Percentiles rank a stretch among this genome's conserved stretches.
Conservation (phyloP, 2,113 vertebrate genomes). For the Nannospalax galili region DNA sequence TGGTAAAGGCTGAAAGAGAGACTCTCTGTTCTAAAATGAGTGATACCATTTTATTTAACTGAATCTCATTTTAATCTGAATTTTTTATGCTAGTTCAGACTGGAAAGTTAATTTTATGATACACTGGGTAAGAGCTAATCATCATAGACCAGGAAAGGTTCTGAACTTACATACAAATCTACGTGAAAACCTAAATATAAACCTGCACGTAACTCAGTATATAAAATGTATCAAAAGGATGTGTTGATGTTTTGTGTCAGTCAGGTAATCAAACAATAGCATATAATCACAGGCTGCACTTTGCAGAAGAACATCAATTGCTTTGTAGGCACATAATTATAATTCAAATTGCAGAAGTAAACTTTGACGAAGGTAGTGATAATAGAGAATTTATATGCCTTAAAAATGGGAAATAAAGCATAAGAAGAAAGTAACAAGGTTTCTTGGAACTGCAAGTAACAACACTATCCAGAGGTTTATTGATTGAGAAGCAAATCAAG, state of each 20-base stretch:
- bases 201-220: background rate
- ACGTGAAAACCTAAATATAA: background rate
- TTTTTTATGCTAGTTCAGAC: background rate
- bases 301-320: background rate
- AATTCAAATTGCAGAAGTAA: conserved; percentile 19
- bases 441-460: background rate
- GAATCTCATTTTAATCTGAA: conserved; percentile 36
- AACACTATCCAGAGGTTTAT: background rate
- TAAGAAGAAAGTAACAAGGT: background rate
- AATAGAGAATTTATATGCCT: background rate
- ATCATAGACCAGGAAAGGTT: background rate
- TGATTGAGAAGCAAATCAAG: conserved; percentile 23
- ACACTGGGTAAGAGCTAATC: background rate
- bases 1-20: conserved; percentile 8
- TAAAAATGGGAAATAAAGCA: conserved; percentile 41
- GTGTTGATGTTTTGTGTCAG: background rate
- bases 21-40: conserved; percentile 19
- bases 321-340: background rate
- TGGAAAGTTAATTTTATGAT: conserved; percentile 22
- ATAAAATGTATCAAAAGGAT: background rate
- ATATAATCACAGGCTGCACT: background rate
- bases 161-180: background rate
- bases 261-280: background rate
- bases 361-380: background rate
- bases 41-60: background rate